phyloP scores from a whole-genome alignment of 1,140 invertebrate species.

The Microplitis demolitor region DNA sequence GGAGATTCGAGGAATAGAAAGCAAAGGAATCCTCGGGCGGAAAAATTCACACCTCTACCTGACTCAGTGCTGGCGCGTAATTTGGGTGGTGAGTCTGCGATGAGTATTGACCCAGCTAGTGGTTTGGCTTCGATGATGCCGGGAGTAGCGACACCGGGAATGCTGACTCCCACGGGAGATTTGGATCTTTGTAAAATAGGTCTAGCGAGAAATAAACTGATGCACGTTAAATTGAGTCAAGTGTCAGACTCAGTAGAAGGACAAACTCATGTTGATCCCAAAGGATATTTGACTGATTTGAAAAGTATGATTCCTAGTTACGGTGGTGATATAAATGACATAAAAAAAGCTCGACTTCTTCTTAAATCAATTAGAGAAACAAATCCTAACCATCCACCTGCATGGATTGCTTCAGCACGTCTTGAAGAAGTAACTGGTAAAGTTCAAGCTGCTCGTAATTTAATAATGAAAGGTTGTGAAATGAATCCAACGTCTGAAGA shows the following conservation, averaged over 20 bases:
- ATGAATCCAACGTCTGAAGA: constrained; percentile 98
- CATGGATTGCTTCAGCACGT: constrained; percentile 99
- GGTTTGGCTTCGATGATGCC: constrained; percentile 86
- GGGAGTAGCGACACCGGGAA: constrained; percentile 77
- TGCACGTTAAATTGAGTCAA: constrained; percentile 99
- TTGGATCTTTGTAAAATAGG: constrained; percentile 98
- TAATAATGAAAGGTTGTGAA: constrained; percentile 97
- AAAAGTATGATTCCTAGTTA: constrained; percentile 99
- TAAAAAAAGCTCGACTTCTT: constrained; percentile 96
- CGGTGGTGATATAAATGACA: constrained; percentile 98
- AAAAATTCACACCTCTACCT: constrained; percentile 96
- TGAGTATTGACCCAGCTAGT: constrained; percentile 83
- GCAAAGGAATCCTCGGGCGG: constrained; percentile 90
- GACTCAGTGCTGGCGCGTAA: constrained; percentile 94
- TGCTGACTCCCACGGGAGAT: constrained; percentile 83
- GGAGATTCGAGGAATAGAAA: constrained; percentile 98
- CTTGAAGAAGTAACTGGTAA: constrained; percentile 99
- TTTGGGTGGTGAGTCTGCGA: constrained; percentile 81
- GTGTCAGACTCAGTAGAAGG: constrained; percentile 98
- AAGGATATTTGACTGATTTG: constrained; percentile 97
- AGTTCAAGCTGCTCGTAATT: constrained; percentile 92
- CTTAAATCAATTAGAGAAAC: constrained; percentile 98
- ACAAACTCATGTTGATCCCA: constrained; percentile 99
- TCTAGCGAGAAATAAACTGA: constrained; percentile 97
- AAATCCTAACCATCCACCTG: constrained; percentile 98